phyloP scores from a whole-genome alignment of 2,113 vertebrate genomes.

The Aramus guarauna region DNA sequence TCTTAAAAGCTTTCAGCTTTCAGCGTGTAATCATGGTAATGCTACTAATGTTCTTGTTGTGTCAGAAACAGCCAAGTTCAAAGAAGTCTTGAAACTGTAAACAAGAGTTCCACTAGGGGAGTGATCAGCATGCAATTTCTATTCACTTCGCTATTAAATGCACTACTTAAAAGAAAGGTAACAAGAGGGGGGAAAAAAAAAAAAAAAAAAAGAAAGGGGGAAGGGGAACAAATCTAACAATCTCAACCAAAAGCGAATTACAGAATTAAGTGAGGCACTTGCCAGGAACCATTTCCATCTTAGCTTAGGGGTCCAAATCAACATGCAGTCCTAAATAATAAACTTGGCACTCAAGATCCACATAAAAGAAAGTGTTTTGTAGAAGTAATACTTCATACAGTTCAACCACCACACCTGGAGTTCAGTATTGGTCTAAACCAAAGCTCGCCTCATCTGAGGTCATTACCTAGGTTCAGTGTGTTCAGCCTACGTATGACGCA shows the following conservation, averaged over 20 bases:
- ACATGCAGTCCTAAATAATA: neutral
- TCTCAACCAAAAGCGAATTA: neutral
- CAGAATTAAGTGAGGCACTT: neutral
- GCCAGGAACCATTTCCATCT: neutral
- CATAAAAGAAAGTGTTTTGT: neutral
- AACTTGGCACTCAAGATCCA: neutral
- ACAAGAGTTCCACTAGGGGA: neutral
- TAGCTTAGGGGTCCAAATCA: slow-evolving; percentile 2
- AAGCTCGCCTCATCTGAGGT: neutral
- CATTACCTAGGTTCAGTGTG: neutral
- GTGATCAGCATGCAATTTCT: neutral
- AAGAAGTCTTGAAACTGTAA: neutral
- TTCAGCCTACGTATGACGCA: neutral
- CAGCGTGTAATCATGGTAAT: neutral
- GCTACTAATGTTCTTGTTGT: neutral
- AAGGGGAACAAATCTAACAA: neutral
- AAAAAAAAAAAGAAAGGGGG: neutral
- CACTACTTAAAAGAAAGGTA: neutral
- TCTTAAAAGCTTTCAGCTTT: neutral
- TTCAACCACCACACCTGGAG: neutral
- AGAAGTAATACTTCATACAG: neutral
- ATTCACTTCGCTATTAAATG: neutral
- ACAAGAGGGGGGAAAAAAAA: neutral
- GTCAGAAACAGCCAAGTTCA: slow-evolving; percentile 3
- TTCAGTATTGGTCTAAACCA: neutral